phyloP scores from a whole-genome alignment of 2,797 vertebrate species.

The Liasis olivaceus region DNA sequence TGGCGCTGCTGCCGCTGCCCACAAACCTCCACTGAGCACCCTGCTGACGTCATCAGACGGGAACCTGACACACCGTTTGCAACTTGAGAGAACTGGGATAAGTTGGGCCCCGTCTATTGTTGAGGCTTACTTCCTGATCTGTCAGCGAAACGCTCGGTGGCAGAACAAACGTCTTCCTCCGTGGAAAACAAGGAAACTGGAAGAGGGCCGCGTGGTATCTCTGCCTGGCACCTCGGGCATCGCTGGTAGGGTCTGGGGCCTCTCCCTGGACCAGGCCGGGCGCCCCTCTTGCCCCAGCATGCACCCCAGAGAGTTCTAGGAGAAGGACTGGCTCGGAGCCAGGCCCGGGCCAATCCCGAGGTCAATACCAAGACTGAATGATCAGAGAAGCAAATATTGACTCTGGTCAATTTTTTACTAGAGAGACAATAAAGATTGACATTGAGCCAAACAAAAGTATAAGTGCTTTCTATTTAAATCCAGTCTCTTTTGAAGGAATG shows the following conservation, averaged over 20 bases:
- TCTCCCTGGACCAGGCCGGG: not conserved
- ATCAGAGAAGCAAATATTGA: slow-evolving; percentile 71
- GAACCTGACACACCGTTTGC: not conserved
- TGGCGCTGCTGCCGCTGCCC: too few species aligned
- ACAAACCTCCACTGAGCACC: not conserved
- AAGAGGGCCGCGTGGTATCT: not conserved
- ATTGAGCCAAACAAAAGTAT: slow-evolving; percentile 65
- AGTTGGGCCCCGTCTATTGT: not conserved
- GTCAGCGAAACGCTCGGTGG: not conserved
- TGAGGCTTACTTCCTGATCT: not conserved
- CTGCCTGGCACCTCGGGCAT: too few species aligned
- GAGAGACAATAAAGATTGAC: slow-evolving; percentile 70
- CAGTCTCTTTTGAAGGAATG: slow-evolving; percentile 44
- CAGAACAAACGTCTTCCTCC: not conserved
- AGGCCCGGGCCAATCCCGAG: slow-evolving; percentile 59
- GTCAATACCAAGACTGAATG: slow-evolving; percentile 68
- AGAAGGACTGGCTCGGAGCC: slow-evolving; percentile 61
- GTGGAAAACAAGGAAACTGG: not conserved
- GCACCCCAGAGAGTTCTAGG: slow-evolving; percentile 64
- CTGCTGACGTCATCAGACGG: not conserved
- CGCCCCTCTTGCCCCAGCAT: not conserved
- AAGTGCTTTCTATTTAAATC: slow-evolving; percentile 62
- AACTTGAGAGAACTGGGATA: not conserved
- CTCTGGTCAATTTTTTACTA: slow-evolving; percentile 72
- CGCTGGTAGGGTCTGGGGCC: not conserved